A percentile compares a stretch with the other conserved stretches of the same genome.
phyloP scores from a whole-genome alignment of 92 coral and sea anemone species.

The Parazoanthus atlanticus region DNA sequence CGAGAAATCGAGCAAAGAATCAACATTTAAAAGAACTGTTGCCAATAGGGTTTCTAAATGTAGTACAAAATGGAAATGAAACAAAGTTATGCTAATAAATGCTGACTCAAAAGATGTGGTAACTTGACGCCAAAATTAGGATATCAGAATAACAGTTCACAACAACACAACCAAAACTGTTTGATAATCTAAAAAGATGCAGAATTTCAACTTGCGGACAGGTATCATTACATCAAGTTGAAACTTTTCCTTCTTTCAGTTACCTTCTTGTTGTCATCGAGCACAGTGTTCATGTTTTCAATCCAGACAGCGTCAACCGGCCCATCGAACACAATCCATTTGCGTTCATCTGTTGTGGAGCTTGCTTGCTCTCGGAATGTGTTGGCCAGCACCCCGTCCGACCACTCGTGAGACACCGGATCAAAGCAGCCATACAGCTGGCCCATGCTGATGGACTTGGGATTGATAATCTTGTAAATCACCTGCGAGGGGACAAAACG shows the following conservation, averaged over 20 bases:
- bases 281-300: conserved; percentile 98
- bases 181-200: no score
- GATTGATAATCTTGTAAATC: conserved; percentile 88
- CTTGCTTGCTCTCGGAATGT: conserved; percentile 94
- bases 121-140: neutral
- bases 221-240: neutral
- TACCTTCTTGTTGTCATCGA: conserved; percentile 97
- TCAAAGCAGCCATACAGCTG: conserved; percentile 96
- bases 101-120: neutral
- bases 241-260: neutral
- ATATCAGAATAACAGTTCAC: neutral
- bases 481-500: conserved; percentile 57
- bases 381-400: conserved; percentile 96
- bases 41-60: neutral
- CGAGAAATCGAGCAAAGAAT: no score
- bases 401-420: conserved; percentile 97
- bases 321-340: conserved; percentile 95
- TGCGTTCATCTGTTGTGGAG: conserved; percentile 90
- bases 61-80: no score
- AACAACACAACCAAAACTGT: neutral
- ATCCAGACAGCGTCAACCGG: conserved; percentile 99
- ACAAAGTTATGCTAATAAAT: no score
- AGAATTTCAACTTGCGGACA: neutral
- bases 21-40: no score
- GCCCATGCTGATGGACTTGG: conserved; percentile 95